Evolutionary conservation across 2,797 vertebrate genomes (phyloP), one percentile per base, ranked within the genome.

Genomic region (Parambassis ranga): DNA sequence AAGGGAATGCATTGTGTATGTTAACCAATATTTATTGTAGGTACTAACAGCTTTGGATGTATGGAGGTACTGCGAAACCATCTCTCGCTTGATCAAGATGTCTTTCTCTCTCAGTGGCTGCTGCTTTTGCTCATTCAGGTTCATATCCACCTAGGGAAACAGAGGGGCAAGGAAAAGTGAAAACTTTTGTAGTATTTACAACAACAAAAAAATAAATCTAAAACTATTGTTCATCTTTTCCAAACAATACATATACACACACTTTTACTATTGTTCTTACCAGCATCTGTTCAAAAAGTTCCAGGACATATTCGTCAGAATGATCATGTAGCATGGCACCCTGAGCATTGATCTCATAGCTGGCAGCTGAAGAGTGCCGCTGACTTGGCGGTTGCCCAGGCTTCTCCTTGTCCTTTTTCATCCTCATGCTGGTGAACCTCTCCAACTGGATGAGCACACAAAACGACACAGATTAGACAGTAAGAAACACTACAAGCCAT

Each of bases 201-300:
- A n/a, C n/a, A n/a, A n/a, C n/a, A n/a, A n/a, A n/a, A n/a, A n/a
- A n/a, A n/a, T n/a, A n/a, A n/a, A n/a, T n/a, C n/a, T n/a, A n/a
- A n/a, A n/a, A n/a, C n/a, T n/a, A n/a, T n/a, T n/a, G n/a, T n/a
- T n/a, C 37, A 14, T 30, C 16, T 46, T 10, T 30, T 20, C 9
- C 31, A 19, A 14, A 28, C 47, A 13, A 13, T 5, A n/a, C 18
- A 36, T 2, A 36, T 2, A 26, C 22, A 16, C 10, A 36, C n/a
- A 33, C 8, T 14, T 18, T 22, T n/a, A 48, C 5, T 2, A 5
- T 38, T 22, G 28, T 66, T 77, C 94, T 93, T 87, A 98, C 96
- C 94, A 98, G 78, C 96, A 98, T 96, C 90, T 96, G 92, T 79
- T 98, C 95, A 35, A 98, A 98, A 51, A 96, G 94, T 6, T 87